Evolutionary conservation across 2,888 invertebrate genomes (phyloP).

Genomic region (Drosophila antonietae): DNA sequence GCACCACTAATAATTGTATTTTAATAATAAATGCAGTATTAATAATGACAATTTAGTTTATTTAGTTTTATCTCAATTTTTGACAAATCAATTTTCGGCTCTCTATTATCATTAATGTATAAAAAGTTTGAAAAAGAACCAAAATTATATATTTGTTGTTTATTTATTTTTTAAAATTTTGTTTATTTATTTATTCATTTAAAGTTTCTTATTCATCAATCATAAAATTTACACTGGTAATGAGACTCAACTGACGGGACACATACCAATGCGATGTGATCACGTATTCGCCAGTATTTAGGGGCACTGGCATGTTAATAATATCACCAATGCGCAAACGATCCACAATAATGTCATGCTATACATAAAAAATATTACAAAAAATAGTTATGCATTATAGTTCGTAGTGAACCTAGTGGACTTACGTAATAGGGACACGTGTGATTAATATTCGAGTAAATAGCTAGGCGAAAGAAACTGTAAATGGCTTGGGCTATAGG

Average conservation of each 20-base stretch:
- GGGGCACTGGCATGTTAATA: constrained; percentile 10
- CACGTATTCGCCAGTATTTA: constrained; percentile 10
- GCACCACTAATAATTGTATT: no score
- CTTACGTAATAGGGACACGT: constrained; percentile 53
- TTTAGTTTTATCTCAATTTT: no score
- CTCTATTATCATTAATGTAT: no score
- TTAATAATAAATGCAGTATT: no score
- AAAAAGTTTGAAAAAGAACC: no score
- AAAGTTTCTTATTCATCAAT: constrained; percentile 9
- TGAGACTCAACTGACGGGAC: not conserved
- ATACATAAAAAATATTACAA: not conserved
- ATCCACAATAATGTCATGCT: constrained; percentile 43
- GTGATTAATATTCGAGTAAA: constrained; percentile 49
- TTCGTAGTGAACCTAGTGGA: not conserved
- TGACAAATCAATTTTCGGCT: no score
- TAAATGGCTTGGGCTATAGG: constrained; percentile 28
- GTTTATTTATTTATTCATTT: no score
- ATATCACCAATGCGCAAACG: constrained; percentile 11
- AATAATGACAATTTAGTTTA: no score
- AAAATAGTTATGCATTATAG: not conserved
- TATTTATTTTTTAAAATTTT: no score
- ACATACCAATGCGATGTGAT: constrained; percentile 12
- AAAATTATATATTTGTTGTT: no score
- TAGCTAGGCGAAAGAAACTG: constrained; percentile 2
- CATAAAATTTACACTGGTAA: not conserved